Conservation (phyloP, 2,113 vertebrate genomes). For the Antechinus stuartii region DNA sequence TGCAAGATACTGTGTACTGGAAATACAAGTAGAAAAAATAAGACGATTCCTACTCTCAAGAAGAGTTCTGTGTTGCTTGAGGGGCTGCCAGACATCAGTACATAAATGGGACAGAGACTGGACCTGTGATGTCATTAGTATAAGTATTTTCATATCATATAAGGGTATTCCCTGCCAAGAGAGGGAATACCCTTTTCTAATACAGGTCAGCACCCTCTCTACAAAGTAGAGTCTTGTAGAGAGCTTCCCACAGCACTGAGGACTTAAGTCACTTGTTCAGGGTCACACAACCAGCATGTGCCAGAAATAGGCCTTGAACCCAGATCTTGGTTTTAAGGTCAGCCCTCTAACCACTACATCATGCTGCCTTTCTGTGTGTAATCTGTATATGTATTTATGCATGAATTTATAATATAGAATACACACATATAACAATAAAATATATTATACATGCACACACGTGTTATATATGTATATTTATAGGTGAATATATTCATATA, state of each 20-base stretch:
- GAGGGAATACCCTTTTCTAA: not conserved
- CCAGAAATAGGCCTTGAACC: no score
- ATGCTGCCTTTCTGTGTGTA: no score
- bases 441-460: no score
- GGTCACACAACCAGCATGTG: no score
- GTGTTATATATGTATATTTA: no score
- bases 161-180: not conserved
- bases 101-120: not conserved
- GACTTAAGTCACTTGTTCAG: not conserved
- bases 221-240: not conserved
- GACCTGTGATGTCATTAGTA: not conserved
- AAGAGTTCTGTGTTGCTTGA: not conserved
- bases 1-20: not conserved
- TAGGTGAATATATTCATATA: not conserved
- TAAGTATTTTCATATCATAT: not conserved
- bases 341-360: no score
- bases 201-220: not conserved
- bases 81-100: not conserved
- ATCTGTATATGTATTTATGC: no score
- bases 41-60: not conserved
- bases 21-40: not conserved
- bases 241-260: not conserved
- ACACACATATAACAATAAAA: no score
- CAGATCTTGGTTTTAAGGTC: no score
- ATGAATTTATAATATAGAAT: no score